These are phyloP conservation scores for Phymanthus crucifer DNA, from an alignment of 92 coral and sea anemone species.

Conservation along the genomic window DNA sequence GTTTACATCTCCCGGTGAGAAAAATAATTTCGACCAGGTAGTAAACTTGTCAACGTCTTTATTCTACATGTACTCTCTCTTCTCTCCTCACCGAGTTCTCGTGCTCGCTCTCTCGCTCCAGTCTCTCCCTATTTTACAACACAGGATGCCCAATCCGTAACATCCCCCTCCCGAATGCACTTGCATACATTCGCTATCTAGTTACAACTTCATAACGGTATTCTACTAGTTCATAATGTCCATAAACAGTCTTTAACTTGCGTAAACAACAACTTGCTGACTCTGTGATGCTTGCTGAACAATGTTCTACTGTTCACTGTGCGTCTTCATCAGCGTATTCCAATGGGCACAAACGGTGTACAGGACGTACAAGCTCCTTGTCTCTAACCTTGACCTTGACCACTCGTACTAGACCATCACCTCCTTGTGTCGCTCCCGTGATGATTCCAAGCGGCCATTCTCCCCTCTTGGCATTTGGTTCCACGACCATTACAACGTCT, in stretches of 20 bases:
- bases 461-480: slow-evolving; percentile 41
- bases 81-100: no score
- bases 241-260: slow-evolving; percentile 1
- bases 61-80: no score
- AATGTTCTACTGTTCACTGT: not conserved
- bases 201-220: no score
- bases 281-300: not conserved
- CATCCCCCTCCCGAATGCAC: no score
- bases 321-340: slow-evolving; percentile 35
- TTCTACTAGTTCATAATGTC: no score
- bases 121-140: no score
- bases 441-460: slow-evolving; percentile 65
- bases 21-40: no score
- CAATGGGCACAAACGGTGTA: slow-evolving; percentile 52
- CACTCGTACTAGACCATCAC: slow-evolving; percentile 50
- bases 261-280: not conserved
- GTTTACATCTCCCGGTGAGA: no score
- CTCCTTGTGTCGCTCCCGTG: slow-evolving; percentile 30
- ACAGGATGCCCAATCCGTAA: no score
- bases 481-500: slow-evolving; percentile 54
- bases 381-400: slow-evolving; percentile 22
- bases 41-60: no score
- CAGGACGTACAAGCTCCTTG: slow-evolving; percentile 36
- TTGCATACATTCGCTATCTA: no score
- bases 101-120: no score